Base-by-base conservation (phyloP, 2,888 invertebrate species). In the Heteropelma amictum region DNA sequence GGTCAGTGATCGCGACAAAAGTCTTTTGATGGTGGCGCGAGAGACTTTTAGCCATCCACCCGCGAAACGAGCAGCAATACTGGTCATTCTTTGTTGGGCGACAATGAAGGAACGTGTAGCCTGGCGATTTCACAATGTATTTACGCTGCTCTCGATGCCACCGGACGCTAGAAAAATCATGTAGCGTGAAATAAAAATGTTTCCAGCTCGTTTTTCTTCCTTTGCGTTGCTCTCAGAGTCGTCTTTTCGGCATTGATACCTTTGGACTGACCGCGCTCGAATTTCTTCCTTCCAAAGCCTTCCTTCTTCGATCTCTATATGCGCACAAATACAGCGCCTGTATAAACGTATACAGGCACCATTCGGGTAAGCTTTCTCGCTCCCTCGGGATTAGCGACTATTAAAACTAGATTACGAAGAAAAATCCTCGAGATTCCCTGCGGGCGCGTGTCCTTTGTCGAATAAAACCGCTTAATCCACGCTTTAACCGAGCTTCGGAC, bases 381-480 rank as follows among this genome's bases (percentile, higher is more conserved):
- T 21, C 17, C 56, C 63, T 21, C n/a, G 26, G 82, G 82, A 79
- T 82, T 83, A 83, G 77, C 77, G 76, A 72, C 78, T 82, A 84
- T 83, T 84, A 84, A 81, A 83, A 81, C 81, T 83, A 83, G 84
- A 84, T 85, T 84, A 84, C 76, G 74, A 47, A 53, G 54, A 54
- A 67, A 75, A 51, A 71, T 45, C 61, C 60, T 26, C 26, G 54
- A 38, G 58, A 17, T 19, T 26, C 38, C 21, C 64, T 40, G 47
- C 67, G 72, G 49, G 54, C 77, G 35, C 45, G 49, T 33, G 60
- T 71, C 49, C 60, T 54, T 35, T 7, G 10, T 6, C 23, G 51
- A 61, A 65, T 38, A 30, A 67, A 65, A n/a, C n/a, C 14, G 76
- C 78, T 77, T 81, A 84, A 84, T 84, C 81, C 79, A 38, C 79